phyloP scores from a whole-genome alignment of 2,888 invertebrate species.

The Synanthedon andrenaeformis region DNA sequence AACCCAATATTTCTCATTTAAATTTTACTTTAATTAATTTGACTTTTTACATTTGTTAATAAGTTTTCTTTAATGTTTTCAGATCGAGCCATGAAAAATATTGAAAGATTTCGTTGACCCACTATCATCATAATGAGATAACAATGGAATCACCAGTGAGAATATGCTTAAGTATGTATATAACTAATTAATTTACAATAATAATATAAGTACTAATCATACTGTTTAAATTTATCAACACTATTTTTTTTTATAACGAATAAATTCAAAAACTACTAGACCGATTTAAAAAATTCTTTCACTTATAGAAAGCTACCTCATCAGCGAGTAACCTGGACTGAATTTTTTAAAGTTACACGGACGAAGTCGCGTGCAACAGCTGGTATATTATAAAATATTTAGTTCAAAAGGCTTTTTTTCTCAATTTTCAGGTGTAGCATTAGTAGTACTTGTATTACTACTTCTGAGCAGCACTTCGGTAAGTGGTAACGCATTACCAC shows the following conservation, averaged over 20 bases:
- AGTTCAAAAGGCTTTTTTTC: conserved; percentile 1
- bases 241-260: too few species aligned
- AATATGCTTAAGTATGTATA: conserved; percentile 57
- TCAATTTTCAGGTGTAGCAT: conserved; percentile 53
- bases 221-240: not conserved
- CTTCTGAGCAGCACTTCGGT: conserved; percentile 47
- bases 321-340: too few species aligned
- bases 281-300: too few species aligned
- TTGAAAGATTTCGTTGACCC: conserved; percentile 6
- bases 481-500: conserved; percentile 38
- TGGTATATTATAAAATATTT: too few species aligned
- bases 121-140: conserved; percentile 42
- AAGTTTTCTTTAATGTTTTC: conserved; percentile 6
- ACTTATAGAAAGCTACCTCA: too few species aligned
- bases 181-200: not conserved
- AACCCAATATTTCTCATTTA: too few species aligned
- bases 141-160: conserved; percentile 68
- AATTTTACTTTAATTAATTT: too few species aligned
- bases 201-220: not conserved
- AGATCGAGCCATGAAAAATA: conserved; percentile 27
- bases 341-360: too few species aligned
- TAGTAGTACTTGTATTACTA: conserved; percentile 54
- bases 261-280: too few species aligned
- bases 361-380: too few species aligned
- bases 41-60: too few species aligned